Evolutionary conservation across 1,140 invertebrate species (phyloP).

Genomic region (Lepeophtheirus salmonis): DNA sequence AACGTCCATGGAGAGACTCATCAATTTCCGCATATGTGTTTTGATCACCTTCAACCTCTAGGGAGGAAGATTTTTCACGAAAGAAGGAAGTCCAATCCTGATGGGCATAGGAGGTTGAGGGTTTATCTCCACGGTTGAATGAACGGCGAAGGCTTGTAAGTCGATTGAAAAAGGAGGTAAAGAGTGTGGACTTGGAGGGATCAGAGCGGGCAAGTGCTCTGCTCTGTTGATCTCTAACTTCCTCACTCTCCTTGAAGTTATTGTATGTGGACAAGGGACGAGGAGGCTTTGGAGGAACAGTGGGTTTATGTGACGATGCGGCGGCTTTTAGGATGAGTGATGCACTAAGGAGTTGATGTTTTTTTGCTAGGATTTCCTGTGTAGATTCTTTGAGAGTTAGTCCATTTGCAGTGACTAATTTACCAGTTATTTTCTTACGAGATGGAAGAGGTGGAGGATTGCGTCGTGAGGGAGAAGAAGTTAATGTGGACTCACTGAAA

Average conservation of each 20-base stretch:
- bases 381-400: neutral
- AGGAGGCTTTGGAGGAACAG: too few species aligned
- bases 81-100: neutral
- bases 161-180: neutral
- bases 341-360: neutral
- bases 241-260: too few species aligned
- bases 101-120: neutral
- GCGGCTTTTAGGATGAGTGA: neutral
- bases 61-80: neutral
- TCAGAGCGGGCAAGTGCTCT: neutral
- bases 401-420: neutral
- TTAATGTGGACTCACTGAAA: neutral
- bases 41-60: neutral
- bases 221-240: too few species aligned
- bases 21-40: neutral
- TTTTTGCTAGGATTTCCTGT: neutral
- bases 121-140: neutral
- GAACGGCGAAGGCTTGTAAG: neutral
- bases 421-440: too few species aligned
- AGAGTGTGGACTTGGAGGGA: neutral
- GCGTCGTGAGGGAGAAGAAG: neutral
- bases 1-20: neutral
- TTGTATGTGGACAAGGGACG: too few species aligned
- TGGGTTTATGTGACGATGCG: too few species aligned
- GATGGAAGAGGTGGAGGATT: neutral